Evolutionary conservation across 2,113 vertebrate genomes (phyloP), one percentile per base, ranked within the genome.

Genomic region (Colistium nudipinnis): DNA sequence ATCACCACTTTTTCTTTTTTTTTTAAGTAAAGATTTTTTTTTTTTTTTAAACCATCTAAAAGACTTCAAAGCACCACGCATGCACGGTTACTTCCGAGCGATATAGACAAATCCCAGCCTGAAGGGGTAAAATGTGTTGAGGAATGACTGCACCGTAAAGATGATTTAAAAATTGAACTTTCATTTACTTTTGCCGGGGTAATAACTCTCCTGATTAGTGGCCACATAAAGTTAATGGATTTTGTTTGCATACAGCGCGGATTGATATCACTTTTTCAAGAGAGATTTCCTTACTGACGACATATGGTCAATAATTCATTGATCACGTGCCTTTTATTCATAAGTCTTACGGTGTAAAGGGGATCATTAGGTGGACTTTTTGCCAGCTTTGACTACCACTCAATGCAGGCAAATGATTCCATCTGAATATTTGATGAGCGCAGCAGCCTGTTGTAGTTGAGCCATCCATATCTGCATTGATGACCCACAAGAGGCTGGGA

Each of bases 291-390:
- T 84, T 77, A 74, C 68, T 73, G 80, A 87, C 81, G 88, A 88
- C 82, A 86, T 56, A 48, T 65, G 56, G 74, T 91, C 91, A 88
- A 91, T 90, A 88, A 87, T 83, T 83, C 47, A 91, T 91, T 65
- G 88, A 91, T 87, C 61, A 11, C 13, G 30, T 44, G 70, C 90
- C 74, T 88, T 89, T 92, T 89, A 93, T 92, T 89, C 80, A 93
- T 91, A 79, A 67, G 71, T 81, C 68, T 80, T 65, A 73, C 74
- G 80, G 60, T 77, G 77, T 47, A 41, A 74, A 47, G 62, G 53
- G 75, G 72, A 79, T 86, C 88, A 88, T 89, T 90, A 87, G 72
- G 64, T 59, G 51, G 54, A 81, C 62, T 83, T 79, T 85, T 78
- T 62, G 70, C 49, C 54, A 76, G 82, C 80, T 84, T 76, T 87